phyloP scores from a whole-genome alignment of 2,888 invertebrate genomes.

The Holacanthella duospinosa region DNA sequence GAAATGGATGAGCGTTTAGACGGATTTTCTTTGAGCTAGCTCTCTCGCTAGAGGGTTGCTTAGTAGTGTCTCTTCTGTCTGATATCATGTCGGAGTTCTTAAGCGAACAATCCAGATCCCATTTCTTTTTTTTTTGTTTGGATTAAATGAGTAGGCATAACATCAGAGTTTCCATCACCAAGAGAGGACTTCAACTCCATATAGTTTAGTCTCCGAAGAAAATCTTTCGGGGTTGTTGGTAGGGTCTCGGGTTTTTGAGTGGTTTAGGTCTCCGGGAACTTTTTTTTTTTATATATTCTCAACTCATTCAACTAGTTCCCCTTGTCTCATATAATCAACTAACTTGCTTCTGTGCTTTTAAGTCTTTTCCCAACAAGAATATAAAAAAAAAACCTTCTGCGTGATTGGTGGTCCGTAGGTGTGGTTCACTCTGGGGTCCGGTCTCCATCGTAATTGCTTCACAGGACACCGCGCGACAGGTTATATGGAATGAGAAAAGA shows the following conservation, averaged over 20 bases:
- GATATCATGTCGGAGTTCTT: too few relatives aligned
- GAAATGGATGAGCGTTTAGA: not conserved
- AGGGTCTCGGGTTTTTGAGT: not conserved
- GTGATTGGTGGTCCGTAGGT: constrained; percentile 38
- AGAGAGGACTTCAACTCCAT: too few relatives aligned
- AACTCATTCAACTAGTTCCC: too few relatives aligned
- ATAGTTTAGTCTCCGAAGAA: too few relatives aligned
- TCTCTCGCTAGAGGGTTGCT: too few relatives aligned
- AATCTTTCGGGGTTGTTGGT: too few relatives aligned
- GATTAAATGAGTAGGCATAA: not conserved
- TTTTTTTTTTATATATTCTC: not conserved
- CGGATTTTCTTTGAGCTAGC: not conserved
- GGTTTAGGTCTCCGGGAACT: too few relatives aligned
- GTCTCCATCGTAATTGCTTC: constrained; percentile 36
- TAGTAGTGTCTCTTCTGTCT: not conserved
- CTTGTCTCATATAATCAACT: not conserved
- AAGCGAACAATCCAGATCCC: not conserved
- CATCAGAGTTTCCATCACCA: too few relatives aligned
- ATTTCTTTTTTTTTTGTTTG: not conserved
- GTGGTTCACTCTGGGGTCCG: constrained; percentile 22
- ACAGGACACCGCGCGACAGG: constrained; percentile 39
- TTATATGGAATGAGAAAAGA: constrained; percentile 34
- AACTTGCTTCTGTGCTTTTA: constrained; percentile 6
- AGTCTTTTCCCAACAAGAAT: constrained; percentile 13
- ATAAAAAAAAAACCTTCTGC: too few relatives aligned